These are phyloP conservation scores for Centruroides sculpturatus DNA, from an alignment of 1,140 invertebrate genomes.

Conservation along the genomic window DNA sequence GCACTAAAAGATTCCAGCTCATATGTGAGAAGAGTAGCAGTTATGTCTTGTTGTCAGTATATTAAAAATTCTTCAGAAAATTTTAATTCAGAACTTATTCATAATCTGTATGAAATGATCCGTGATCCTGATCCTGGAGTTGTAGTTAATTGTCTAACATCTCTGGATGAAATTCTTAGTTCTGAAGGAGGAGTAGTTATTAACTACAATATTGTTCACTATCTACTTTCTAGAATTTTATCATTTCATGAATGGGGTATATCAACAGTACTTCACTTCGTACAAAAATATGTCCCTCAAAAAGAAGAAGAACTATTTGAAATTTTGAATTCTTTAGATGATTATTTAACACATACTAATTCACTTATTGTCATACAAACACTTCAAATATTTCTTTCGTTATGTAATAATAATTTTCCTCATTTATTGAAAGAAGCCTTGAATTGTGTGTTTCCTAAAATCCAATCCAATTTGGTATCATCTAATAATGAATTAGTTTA, in stretches of 20 bases:
- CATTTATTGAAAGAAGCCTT: slow-evolving; percentile 2
- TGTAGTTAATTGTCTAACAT: neutral
- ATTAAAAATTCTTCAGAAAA: neutral
- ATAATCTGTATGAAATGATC: slow-evolving; percentile 8
- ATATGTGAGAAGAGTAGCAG: slow-evolving; percentile 4
- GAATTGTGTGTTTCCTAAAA: slow-evolving; percentile 1
- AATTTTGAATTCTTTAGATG: slow-evolving; percentile 7
- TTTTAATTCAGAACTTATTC: slow-evolving; percentile 1
- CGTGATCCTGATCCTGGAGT: slow-evolving; percentile 8
- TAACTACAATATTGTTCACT: slow-evolving; percentile 3
- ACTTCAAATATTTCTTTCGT: neutral
- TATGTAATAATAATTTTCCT: slow-evolving; percentile 1
- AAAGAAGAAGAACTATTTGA: slow-evolving; percentile 1
- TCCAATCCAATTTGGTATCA: neutral
- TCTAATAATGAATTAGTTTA: slow-evolving; percentile 2
- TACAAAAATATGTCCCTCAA: slow-evolving; percentile 8
- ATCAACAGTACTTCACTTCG: neutral
- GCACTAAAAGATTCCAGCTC: slow-evolving; percentile 2
- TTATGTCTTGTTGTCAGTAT: neutral
- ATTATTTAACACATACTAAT: neutral
- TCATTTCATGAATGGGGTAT: slow-evolving; percentile 7
- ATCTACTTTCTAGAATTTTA: slow-evolving; percentile 4
- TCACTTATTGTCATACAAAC: neutral
- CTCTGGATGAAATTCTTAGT: slow-evolving; percentile 5
- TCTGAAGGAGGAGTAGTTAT: slow-evolving; percentile 8